Evolutionary conservation across 2,888 invertebrate genomes (phyloP).

Genomic region (Melieria picta): DNA sequence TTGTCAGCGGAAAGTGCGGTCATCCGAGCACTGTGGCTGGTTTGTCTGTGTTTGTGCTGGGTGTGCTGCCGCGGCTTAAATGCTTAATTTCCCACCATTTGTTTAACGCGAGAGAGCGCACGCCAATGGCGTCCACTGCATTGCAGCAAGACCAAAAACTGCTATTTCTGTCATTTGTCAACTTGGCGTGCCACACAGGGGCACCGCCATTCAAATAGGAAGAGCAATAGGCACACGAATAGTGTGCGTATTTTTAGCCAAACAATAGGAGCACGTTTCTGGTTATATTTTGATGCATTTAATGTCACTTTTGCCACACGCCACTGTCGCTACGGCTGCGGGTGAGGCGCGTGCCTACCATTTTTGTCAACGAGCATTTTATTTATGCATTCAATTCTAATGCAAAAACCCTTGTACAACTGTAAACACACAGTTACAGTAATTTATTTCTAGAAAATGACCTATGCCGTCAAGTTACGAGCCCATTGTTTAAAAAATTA

Average conservation of each 20-base stretch:
- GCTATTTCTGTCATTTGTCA: slow-evolving; percentile 50
- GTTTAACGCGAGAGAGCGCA: slow-evolving; percentile 43
- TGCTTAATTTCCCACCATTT: slow-evolving; percentile 51
- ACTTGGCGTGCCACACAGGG: slow-evolving; percentile 25
- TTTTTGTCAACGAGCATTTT: no score
- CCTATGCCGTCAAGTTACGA: no score
- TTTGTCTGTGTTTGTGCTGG: no score
- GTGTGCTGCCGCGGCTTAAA: slow-evolving; percentile 15
- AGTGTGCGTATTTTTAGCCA: not conserved
- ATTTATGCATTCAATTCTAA: no score
- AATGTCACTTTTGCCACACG: not conserved
- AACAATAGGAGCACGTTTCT: not conserved
- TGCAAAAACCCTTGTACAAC: no score
- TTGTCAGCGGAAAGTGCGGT: no score
- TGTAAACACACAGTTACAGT: no score
- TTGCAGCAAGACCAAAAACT: slow-evolving; percentile 13
- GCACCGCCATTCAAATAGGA: not conserved
- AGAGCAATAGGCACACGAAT: not conserved
- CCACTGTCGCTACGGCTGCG: not conserved
- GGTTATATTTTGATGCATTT: slow-evolving; percentile 1
- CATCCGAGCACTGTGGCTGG: no score
- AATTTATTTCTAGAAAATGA: slow-evolving; percentile 7
- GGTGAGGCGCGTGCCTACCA: no score
- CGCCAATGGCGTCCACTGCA: slow-evolving; percentile 26
- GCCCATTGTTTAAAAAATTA: slow-evolving; percentile 6